Base-by-base conservation (phyloP, 2,888 invertebrate genomes). In the Caenorhabditis sulstoni region DNA sequence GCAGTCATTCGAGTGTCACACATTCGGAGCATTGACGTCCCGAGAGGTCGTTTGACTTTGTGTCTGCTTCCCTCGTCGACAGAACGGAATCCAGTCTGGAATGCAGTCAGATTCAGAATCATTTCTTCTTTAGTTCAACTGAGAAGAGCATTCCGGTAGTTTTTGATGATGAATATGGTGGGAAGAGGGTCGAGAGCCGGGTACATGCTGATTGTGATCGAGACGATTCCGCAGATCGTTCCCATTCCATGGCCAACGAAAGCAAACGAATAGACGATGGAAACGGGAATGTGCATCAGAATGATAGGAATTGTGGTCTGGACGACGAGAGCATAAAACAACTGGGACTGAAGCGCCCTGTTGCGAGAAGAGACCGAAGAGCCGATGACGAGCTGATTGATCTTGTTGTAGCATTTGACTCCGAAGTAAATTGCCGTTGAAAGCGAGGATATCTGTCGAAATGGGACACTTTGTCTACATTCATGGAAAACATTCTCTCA, bases 161-260 rank as follows among this genome's bases (percentile, higher is more conserved):
- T 71, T 11, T 61, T 70, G 37, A 70, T 70, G 1, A 70, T 70
- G 20, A 70, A 52, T 5, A 70, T 53, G 45, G 71, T 71, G 23
- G 71, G 71, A 11, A 71, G 55, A 29, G 71, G 71, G 47, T 71
- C 71, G 11, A 71, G 35, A 16, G 71, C 71, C 5, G 71, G 71
- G 23, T 55, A 71, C 52, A 71, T 37, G 12, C 55, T 55, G 22
- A 71, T 71, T 12, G 71, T 62, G 16, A 71, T 57, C 12, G 71
- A 53, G 8, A 53, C 55, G 29, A 62, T 52, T n/a, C 62, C 61
- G 39, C 62, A 55, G 35, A 71, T 45, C 0, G 29, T 53, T 37
- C 64, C 57, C 50, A 73, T 59, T 44, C 52, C 73, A 3, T 52
- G 5, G n/a, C 52, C 73, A 29, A 57, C 5, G 16, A 73, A 58